Base-by-base conservation (phyloP, 2,113 vertebrate genomes). In the Synodontis membranacea region DNA sequence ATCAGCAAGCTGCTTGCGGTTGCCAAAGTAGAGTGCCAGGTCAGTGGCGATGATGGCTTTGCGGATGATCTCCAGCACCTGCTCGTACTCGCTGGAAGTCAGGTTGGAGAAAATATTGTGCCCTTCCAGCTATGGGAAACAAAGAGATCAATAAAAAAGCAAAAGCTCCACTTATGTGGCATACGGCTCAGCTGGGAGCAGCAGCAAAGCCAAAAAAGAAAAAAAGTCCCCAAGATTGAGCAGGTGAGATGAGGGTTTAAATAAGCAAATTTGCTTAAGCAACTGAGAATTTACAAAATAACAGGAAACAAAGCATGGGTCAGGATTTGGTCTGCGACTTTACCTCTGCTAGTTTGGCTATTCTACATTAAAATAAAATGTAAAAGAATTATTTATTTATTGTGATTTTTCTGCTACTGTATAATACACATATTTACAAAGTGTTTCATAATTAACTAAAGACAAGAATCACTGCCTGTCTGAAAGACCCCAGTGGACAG, bases 41-140 rank as follows among this genome's bases (percentile, higher is more conserved):
- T 99, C 98, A 0, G 98, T 99, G 91, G 98, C 98, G 0, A 99
- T 99, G 94, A 99, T 99, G 95, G 98, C 98, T 95, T 99, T 99
- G 48, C 97, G 96, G 92, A 99, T 99, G 93, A 99, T 98, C 94
- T 99, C 98, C 19, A 99, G 94, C 88, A 99, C 97, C 95, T 99
- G 97, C 88, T 99, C 98, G 19, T 99, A 99, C 90, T 99, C 98
- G 0, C 93, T 96, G 95, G 98, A 98, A 95, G 94, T 97, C 95
- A 99, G 95, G 93, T 98, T 97, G 94, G 97, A 98, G 96, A 99
- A 99, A 96, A 99, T 97, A 96, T 99, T 99, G 97, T 99, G 98
- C 92, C 98, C 97, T 96, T 99, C 98, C 97, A 99, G 93, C 98
- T 99, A 95, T 92, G 94, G 96, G 95, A 95, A 97, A 96, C 94